Evolutionary conservation across 2,113 vertebrate species (phyloP), one percentile per base, ranked within the genome.

Genomic region (Varanus komodoensis): DNA sequence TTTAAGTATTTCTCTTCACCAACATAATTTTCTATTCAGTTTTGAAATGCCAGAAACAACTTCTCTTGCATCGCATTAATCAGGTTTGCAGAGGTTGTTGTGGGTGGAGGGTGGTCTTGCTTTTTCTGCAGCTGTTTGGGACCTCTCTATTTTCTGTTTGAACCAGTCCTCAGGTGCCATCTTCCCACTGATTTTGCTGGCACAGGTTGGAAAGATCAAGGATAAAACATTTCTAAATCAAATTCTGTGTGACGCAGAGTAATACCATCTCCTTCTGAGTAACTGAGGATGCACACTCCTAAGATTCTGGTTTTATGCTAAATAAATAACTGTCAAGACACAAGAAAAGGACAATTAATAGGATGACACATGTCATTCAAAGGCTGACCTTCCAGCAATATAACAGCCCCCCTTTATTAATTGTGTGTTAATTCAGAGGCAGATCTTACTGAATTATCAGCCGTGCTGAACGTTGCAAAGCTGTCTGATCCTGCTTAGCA

Each of bases 401-500:
- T 85, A 86, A 0, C 34, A 27, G 84, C 91, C 81, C 32, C 92
- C 5, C 12, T 19, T 52, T 69, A 84, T 74, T 50, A 8, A 38
- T 0, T 0, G 91, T 84, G 0, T 57, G 32, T 64, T 94, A 52
- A 17, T 91, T 92, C 73, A 83, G 78, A 92, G 90, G 14, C 81
- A 89, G n/a, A 67, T 50, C 85, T 78, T 88, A 74, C 84, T 84
- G 87, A 90, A 82, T 89, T 68, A 77, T 57, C 50, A 75, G 27
- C 9, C 8, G 15, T 89, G 69, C 73, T 87, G 48, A 85, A 86
- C 88, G 68, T 77, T 86, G 32, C 84, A 78, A 82, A 86, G 1
- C 32, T 88, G 89, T 93, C 87, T 91, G 89, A 89, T 84, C 44
- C 75, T 50, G 2, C 54, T 93, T 88, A 54, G 64, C 61, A 79